Evolutionary conservation across 2,888 invertebrate species (phyloP).

Genomic region (Tipula lateralis): DNA sequence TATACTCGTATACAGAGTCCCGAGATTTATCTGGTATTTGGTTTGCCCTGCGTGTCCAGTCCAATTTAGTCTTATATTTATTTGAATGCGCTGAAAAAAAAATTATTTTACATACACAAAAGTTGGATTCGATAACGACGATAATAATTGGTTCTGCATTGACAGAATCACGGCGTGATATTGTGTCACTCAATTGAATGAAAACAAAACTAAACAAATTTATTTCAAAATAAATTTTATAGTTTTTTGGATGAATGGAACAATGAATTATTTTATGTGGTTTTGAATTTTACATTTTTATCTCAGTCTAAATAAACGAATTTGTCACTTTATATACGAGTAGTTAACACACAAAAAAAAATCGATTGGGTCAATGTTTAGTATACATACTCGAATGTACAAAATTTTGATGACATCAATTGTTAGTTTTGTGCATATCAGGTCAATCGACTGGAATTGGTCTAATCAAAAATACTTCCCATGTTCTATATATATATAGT

Average conservation of each 20-base stretch:
- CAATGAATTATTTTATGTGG: not conserved
- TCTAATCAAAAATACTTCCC: not conserved
- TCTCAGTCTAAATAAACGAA: not conserved
- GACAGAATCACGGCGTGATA: constrained; percentile 11
- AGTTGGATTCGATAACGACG: not conserved
- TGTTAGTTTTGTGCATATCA: not conserved
- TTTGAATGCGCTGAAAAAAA: not conserved
- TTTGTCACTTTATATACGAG: not conserved
- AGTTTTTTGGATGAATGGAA: not conserved
- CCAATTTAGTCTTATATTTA: not conserved
- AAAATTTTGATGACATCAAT: not conserved
- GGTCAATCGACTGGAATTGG: not conserved
- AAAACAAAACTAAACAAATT: not conserved
- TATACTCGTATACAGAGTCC: not conserved
- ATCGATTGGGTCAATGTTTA: not conserved
- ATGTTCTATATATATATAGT: too few relatives aligned
- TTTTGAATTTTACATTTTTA: not conserved
- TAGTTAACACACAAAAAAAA: not conserved
- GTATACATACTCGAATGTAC: not conserved
- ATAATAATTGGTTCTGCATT: not conserved
- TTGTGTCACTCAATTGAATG: constrained; percentile 24
- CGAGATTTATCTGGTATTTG: constrained; percentile 5
- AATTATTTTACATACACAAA: not conserved
- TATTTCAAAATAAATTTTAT: not conserved
- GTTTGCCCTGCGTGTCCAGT: not conserved